phyloP scores from a whole-genome alignment of 2,797 vertebrate species.

The Cichlasoma orientale region DNA sequence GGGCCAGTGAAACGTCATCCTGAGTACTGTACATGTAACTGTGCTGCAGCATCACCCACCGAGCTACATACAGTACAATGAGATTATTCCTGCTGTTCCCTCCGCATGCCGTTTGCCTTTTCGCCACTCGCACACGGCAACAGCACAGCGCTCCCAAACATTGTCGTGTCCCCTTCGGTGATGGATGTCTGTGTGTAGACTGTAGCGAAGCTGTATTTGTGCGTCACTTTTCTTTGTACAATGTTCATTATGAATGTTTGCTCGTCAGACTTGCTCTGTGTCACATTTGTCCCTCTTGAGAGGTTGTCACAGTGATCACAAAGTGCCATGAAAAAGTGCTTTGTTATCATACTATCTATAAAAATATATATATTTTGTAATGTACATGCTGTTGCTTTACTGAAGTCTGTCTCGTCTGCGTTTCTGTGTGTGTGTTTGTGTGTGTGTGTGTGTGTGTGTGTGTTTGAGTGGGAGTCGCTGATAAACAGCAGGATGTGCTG shows the following conservation, averaged over 20 bases:
- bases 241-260: constrained; percentile 66
- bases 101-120: constrained; percentile 16
- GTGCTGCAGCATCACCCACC: not conserved
- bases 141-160: constrained; percentile 2
- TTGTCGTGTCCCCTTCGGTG: constrained; percentile 34
- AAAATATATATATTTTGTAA: constrained; percentile 80
- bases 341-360: constrained; percentile 72
- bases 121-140: constrained; percentile 12
- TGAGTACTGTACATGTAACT: constrained; percentile 31
- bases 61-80: not conserved
- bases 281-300: constrained; percentile 60
- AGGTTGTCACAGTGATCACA: constrained; percentile 74
- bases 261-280: constrained; percentile 60
- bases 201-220: constrained; percentile 56
- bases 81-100: constrained; percentile 5
- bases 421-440: constrained; percentile 19
- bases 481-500: constrained; percentile 46
- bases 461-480: not conserved
- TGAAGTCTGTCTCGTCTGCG: constrained; percentile 56
- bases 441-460: constrained; percentile 13
- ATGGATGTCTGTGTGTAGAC: constrained; percentile 55
- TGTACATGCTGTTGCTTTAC: constrained; percentile 68
- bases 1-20: constrained; percentile 29
- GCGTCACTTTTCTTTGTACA: constrained; percentile 57
- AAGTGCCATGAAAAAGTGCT: constrained; percentile 80